Percentiles rank a stretch among this genome's conserved stretches.
Conservation (phyloP, 1,140 invertebrate species). For the Heliconius nattereri region DNA sequence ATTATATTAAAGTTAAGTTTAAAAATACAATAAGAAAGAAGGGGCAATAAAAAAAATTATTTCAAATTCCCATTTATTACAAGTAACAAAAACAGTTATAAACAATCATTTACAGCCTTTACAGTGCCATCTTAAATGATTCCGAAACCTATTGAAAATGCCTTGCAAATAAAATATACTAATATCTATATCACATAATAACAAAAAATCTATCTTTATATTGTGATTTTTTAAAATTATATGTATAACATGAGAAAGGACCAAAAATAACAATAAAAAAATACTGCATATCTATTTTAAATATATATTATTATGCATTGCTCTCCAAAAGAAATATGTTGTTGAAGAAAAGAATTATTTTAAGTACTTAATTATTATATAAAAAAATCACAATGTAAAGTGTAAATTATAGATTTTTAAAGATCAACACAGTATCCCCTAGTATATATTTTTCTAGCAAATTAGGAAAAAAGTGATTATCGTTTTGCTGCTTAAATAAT, state of each 20-base stretch:
- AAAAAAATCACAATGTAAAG: constrained; percentile 6
- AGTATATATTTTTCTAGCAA: not conserved
- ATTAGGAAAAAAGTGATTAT: not conserved
- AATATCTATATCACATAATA: constrained; percentile 26
- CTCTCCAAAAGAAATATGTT: too few species aligned
- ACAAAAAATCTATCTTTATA: constrained; percentile 8
- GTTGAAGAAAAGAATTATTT: too few species aligned
- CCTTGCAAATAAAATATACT: constrained; percentile 10
- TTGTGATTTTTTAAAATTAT: not conserved
- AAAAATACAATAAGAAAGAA: not conserved
- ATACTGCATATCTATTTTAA: too few species aligned
- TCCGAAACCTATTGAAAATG: constrained; percentile 14
- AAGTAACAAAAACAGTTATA: constrained; percentile 15
- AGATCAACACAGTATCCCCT: not conserved
- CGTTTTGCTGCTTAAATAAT: not conserved
- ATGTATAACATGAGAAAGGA: too few species aligned
- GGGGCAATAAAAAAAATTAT: not conserved
- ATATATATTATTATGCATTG: too few species aligned
- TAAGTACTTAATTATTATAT: not conserved
- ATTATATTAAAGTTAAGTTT: too few species aligned
- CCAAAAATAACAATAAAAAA: too few species aligned
- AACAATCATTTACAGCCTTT: constrained; percentile 18
- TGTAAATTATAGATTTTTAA: not conserved
- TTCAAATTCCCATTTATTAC: constrained; percentile 8
- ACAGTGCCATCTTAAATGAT: constrained; percentile 13